Evolutionary conservation across 2,113 vertebrate species (phyloP).

Genomic region (Scytalopus superciliaris): DNA sequence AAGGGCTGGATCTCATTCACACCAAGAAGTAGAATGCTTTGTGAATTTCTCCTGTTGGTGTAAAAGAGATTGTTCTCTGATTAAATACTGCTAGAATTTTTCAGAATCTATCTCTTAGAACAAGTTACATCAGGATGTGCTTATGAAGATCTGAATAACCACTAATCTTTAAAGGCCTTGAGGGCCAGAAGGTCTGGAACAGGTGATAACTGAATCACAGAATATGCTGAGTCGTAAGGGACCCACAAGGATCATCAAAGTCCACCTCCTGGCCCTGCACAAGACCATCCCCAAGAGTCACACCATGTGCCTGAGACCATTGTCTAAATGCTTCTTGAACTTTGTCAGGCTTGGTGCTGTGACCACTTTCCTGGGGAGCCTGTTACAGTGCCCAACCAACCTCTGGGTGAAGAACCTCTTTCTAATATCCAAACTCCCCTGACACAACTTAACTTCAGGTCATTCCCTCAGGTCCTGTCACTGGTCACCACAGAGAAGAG

Average conservation of each 20-base stretch:
- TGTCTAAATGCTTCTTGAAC: neutral
- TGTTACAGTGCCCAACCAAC: neutral
- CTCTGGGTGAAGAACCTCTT: neutral
- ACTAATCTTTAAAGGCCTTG: neutral
- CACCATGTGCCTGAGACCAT: neutral
- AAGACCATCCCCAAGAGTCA: neutral
- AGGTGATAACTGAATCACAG: neutral
- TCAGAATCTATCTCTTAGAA: neutral
- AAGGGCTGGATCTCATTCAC: neutral
- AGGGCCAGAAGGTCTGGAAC: neutral
- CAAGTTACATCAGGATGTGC: neutral
- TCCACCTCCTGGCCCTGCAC: neutral
- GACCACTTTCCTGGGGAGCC: neutral
- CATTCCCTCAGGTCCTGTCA: neutral
- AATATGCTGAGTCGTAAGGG: neutral
- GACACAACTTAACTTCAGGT: neutral
- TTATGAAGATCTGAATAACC: neutral
- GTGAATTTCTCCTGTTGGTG: neutral
- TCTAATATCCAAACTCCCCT: neutral
- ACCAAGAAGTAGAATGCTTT: neutral
- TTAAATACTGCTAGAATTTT: neutral
- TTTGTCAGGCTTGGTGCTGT: neutral
- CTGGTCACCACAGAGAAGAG: neutral
- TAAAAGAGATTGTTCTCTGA: neutral
- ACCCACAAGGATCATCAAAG: neutral